Base-by-base conservation (phyloP, 2,113 vertebrate genomes). In the Scomber japonicus region DNA sequence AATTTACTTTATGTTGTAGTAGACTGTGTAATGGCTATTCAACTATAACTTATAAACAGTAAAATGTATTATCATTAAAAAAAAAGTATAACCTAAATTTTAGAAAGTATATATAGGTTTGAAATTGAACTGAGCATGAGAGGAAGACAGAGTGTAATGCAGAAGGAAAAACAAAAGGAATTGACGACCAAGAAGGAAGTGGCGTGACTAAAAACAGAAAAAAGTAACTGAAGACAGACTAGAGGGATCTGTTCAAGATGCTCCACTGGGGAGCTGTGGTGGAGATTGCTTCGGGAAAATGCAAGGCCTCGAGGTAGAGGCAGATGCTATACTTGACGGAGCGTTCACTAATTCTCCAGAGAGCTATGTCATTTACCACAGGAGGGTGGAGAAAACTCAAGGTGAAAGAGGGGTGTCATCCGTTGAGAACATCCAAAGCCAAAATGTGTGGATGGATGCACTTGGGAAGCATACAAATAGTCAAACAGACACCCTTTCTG, bases 321-420 rank as follows among this genome's bases (percentile, higher is more conserved):
- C 71, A 74, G 83, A 84, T 77, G 75, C 77, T 71, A 11, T 45
- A 83, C 61, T 57, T 84, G 86, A 89, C 76, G 68, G 54, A 89
- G 87, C 75, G 17, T 68, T 78, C 73, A 59, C 50, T 51, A 80
- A 82, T 75, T 84, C 71, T 70, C 78, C 59, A 67, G 82, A 84
- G 84, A 86, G 49, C 24, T 21, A 13, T 14, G 53, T 13, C 12
- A 24, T 13, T 27, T 54, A 46, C 85, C 64, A 77, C 16, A 45
- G 81, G 81, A 82, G 35, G 57, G 66, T 10, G 46, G 30, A 15
- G 30, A 76, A 87, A 82, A 49, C 70, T 24, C 45, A 81, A 80
- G 77, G 80, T 81, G 55, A 85, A 62, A 61, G 46, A 27, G 31
- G 54, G 49, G 61, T 59, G 68, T 68, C 61, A 63, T 80, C 80